These are phyloP conservation scores for Threskiornis aethiopicus DNA, from an alignment of 2,797 vertebrate species.

Conservation along the genomic window DNA sequence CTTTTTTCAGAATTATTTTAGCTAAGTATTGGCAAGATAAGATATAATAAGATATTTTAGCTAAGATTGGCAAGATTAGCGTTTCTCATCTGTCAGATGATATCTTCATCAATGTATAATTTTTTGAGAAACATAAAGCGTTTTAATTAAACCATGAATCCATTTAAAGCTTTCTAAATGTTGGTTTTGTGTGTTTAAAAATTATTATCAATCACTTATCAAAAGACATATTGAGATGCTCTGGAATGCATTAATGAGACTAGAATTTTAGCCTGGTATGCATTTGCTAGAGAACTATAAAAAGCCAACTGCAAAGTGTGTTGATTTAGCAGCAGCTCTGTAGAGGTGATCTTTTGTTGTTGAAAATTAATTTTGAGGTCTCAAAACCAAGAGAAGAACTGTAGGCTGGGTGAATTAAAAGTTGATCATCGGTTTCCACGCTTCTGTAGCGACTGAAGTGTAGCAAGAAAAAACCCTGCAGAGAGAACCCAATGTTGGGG, in stretches of 20 bases:
- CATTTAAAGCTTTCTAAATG: not conserved
- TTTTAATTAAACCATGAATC: not conserved
- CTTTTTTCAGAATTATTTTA: not conserved
- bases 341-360: not conserved
- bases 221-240: not conserved
- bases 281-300: not conserved
- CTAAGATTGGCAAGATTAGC: no score
- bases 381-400: not conserved
- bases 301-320: not conserved
- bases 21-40: not conserved
- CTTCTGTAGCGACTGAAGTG: not conserved
- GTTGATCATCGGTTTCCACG: not conserved
- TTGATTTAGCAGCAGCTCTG: not conserved
- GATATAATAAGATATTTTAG: no score
- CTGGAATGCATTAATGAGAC: not conserved
- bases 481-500: rapidly evolving
- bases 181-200: not conserved
- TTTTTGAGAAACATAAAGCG: not conserved
- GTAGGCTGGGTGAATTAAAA: not conserved
- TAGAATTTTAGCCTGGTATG: not conserved
- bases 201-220: not conserved
- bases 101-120: not conserved
- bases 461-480: not conserved
- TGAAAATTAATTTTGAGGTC: not conserved
- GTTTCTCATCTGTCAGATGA: not conserved